phyloP scores from a whole-genome alignment of 2,113 vertebrate genomes.

The Orientallactaga bullata region DNA sequence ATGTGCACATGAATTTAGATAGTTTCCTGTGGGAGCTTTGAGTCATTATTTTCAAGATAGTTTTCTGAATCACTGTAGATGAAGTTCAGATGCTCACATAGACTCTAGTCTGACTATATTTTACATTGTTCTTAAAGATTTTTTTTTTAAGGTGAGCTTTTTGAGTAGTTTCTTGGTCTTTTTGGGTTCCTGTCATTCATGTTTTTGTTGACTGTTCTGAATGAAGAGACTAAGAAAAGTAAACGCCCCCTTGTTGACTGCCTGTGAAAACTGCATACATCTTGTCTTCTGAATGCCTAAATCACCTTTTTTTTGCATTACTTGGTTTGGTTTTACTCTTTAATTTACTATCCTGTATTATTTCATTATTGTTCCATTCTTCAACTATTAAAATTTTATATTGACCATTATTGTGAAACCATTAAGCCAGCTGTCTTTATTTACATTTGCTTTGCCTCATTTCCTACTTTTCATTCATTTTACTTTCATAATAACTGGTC shows the following conservation, averaged over 20 bases:
- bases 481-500: background rate
- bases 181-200: background rate
- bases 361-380: background rate
- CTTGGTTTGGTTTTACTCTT: constrained; percentile 9
- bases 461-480: background rate
- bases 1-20: background rate
- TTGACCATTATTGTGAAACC: background rate
- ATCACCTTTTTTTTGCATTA: background rate
- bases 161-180: background rate
- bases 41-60: background rate
- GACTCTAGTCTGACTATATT: background rate
- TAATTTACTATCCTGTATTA: background rate
- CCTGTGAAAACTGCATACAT: background rate
- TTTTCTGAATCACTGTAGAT: background rate
- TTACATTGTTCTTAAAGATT: background rate
- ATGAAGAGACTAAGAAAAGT: background rate
- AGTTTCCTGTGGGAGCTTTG: background rate
- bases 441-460: background rate
- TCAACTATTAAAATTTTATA: constrained; percentile 28
- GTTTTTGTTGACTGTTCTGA: background rate
- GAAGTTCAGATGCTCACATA: background rate
- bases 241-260: background rate
- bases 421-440: background rate
- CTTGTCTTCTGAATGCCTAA: constrained; percentile 10
- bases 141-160: background rate